A percentile compares a stretch with the other conserved stretches of the same genome.
phyloP scores from a whole-genome alignment of 2,888 invertebrate species.

The Myopa testacea region DNA sequence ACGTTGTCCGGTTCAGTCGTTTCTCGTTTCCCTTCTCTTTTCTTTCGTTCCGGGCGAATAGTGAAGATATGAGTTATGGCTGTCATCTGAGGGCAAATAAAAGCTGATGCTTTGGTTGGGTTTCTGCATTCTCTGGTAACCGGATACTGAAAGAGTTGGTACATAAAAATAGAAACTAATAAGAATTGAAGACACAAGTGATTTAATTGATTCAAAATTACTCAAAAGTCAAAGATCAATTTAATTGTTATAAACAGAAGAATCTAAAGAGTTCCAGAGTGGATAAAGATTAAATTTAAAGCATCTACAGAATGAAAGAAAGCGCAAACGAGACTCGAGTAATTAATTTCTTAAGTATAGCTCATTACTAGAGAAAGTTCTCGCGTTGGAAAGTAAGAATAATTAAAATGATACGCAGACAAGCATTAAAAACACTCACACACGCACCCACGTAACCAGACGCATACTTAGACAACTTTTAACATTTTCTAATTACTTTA shows the following conservation, averaged over 20 bases:
- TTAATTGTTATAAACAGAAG: no score
- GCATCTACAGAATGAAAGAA: neutral
- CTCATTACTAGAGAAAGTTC: slow-evolving; percentile 6
- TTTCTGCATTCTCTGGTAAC: neutral
- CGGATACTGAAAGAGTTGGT: no score
- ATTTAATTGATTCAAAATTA: no score
- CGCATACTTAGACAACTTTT: slow-evolving; percentile 24
- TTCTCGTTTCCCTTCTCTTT: neutral
- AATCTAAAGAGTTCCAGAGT: no score
- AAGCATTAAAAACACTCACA: neutral
- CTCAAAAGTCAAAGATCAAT: no score
- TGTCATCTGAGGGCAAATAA: neutral
- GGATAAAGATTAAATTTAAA: neutral
- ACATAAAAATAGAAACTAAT: no score
- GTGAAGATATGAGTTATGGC: neutral
- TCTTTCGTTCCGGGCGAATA: neutral
- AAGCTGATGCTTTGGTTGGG: neutral
- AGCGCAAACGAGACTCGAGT: neutral
- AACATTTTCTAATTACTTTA: slow-evolving; percentile 43
- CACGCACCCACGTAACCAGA: neutral
- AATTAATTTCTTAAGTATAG: neutral
- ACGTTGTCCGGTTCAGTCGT: slow-evolving; percentile 11
- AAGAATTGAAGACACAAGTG: no score
- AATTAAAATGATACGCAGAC: slow-evolving; percentile 31
- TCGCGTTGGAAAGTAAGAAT: slow-evolving; percentile 25